Conservation (phyloP, 2,888 invertebrate species). For the Oasisia sp. region DNA sequence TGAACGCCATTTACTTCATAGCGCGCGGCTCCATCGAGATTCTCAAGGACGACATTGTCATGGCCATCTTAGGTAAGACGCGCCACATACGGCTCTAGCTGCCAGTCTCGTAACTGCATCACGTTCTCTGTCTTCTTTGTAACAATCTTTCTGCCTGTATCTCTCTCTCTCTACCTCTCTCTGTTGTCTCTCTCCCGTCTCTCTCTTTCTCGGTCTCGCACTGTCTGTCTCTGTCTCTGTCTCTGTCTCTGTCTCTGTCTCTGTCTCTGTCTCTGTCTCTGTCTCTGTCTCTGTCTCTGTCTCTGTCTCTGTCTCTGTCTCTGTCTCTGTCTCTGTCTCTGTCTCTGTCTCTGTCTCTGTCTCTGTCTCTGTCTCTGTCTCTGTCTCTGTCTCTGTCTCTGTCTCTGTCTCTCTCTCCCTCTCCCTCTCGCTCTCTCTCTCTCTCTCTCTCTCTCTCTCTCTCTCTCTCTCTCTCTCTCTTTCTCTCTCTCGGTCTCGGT, state of each 20-base stretch:
- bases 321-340: no score
- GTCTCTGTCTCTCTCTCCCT: no score
- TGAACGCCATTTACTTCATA: constrained; percentile 64
- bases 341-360: no score
- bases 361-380: no score
- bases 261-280: neutral
- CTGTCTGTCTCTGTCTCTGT: no score
- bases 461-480: neutral
- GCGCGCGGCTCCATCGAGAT: constrained; percentile 65
- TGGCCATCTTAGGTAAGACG: constrained; percentile 63
- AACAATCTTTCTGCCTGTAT: neutral
- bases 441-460: neutral
- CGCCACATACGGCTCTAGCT: neutral
- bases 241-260: neutral
- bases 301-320: no score
- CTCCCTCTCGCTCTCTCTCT: no score
- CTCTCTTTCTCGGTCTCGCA: neutral
- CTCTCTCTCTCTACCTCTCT: neutral
- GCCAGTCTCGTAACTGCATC: neutral
- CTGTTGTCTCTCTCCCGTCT: neutral
- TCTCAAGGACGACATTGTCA: constrained; percentile 61
- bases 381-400: no score
- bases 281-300: neutral
- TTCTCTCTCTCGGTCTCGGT: no score
- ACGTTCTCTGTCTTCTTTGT: neutral